These are phyloP conservation scores for Embiotoca jacksoni DNA, from an alignment of 2,113 vertebrate species.

Conservation along the genomic window DNA sequence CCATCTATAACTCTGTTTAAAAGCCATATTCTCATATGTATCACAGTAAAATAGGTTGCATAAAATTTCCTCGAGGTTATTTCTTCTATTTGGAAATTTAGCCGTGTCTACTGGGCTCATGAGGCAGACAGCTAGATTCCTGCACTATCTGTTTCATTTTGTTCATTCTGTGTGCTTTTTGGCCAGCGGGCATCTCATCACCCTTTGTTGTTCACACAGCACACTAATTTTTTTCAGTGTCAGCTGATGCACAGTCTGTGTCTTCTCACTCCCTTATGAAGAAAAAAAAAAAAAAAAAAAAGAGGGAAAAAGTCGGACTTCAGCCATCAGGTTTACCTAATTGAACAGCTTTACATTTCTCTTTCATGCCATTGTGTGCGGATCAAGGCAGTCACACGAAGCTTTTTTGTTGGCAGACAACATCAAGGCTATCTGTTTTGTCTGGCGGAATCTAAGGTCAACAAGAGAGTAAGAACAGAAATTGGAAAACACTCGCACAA, in stretches of 20 bases:
- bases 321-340: constrained; percentile 78
- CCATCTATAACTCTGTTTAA: too few relatives aligned
- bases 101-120: constrained; percentile 11
- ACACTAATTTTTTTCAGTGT: constrained; percentile 42
- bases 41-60: constrained; percentile 2
- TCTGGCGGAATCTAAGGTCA: constrained; percentile 81
- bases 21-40: neutral
- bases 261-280: constrained; percentile 37
- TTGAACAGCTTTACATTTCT: constrained; percentile 76
- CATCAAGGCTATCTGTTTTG: constrained; percentile 83
- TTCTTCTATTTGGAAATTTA: constrained; percentile 24
- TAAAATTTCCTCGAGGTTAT: constrained; percentile 6
- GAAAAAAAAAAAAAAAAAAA: constrained; percentile 32
- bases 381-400: constrained; percentile 69
- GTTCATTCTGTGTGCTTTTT: constrained; percentile 52
- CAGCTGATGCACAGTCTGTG: constrained; percentile 46
- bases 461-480: constrained; percentile 69
- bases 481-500: constrained; percentile 76
- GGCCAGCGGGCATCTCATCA: constrained; percentile 51
- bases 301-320: constrained; percentile 48
- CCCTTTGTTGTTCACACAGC: constrained; percentile 55
- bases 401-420: constrained; percentile 75
- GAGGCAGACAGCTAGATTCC: constrained; percentile 36
- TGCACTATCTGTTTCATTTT: constrained; percentile 47
- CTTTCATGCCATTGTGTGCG: constrained; percentile 74